Evolutionary conservation across 2,888 invertebrate genomes (phyloP).

Genomic region (Epinotia bilunana): DNA sequence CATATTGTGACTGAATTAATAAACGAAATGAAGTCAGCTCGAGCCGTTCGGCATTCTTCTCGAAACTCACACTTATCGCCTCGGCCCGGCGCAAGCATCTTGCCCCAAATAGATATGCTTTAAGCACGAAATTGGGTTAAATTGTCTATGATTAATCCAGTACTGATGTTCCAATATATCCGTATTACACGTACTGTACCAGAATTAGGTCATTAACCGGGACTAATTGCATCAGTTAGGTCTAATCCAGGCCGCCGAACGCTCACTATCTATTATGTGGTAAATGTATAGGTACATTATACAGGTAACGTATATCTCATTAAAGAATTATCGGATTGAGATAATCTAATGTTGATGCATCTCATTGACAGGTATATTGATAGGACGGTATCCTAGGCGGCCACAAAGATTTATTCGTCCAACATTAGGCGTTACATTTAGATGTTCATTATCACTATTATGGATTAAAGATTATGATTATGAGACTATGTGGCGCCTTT

Average conservation of each 20-base stretch:
- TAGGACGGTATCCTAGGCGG: background rate
- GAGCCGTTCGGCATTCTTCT: too few relatives aligned
- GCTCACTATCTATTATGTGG: slow-evolving; percentile 23
- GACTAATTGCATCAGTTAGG: slow-evolving; percentile 30
- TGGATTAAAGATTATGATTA: too few relatives aligned
- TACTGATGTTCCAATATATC: slow-evolving; percentile 18
- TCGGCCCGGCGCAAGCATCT: too few relatives aligned
- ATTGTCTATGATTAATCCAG: slow-evolving; percentile 12
- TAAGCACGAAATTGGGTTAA: background rate
- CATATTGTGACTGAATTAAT: too few relatives aligned
- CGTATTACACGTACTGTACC: slow-evolving; percentile 1
- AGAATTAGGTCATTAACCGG: slow-evolving; percentile 32
- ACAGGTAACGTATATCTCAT: background rate
- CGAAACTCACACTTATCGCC: too few relatives aligned
- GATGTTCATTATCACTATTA: too few relatives aligned
- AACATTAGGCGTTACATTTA: too few relatives aligned
- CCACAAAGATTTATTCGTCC: background rate
- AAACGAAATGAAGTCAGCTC: too few relatives aligned
- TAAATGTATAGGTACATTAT: too few relatives aligned
- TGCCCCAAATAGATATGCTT: background rate
- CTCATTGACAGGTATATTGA: background rate
- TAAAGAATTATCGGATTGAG: background rate
- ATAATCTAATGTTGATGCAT: background rate
- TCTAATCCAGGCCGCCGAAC: slow-evolving; percentile 3
- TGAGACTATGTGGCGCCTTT: too few relatives aligned